phyloP scores from a whole-genome alignment of 2,113 vertebrate species.

The Stegastes partitus region DNA sequence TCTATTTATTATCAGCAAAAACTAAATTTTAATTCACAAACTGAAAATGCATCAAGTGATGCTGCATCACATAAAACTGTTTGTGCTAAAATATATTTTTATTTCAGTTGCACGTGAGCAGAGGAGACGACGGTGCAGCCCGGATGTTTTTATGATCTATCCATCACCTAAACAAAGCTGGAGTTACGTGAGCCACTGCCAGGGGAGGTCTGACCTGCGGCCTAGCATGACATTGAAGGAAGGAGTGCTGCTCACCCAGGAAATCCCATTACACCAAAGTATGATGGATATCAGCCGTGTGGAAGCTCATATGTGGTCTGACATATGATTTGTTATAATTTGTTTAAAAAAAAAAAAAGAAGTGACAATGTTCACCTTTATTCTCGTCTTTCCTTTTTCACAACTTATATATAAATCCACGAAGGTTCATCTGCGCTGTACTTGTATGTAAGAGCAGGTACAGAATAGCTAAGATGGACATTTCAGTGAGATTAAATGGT shows the following conservation, averaged over 20 bases:
- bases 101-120: conserved; percentile 21
- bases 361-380: conserved; percentile 62
- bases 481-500: not conserved
- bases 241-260: conserved; percentile 82
- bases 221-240: conserved; percentile 83
- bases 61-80: not conserved
- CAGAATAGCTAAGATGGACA: too few species aligned
- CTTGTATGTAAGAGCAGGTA: conserved; percentile 3
- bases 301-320: conserved; percentile 82
- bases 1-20: not conserved
- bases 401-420: conserved; percentile 16
- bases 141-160: conserved; percentile 80
- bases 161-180: conserved; percentile 80
- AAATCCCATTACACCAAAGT: conserved; percentile 86
- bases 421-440: not conserved
- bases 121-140: conserved; percentile 43
- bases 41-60: not conserved
- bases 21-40: conserved; percentile 10
- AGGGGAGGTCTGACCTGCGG: conserved; percentile 83
- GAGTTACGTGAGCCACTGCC: conserved; percentile 65
- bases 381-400: conserved; percentile 65
- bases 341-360: conserved; percentile 56
- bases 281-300: conserved; percentile 82
- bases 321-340: conserved; percentile 85
- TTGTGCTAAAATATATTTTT: conserved; percentile 6